phyloP scores from a whole-genome alignment of 2,888 invertebrate species.

The Nycteola revayana region DNA sequence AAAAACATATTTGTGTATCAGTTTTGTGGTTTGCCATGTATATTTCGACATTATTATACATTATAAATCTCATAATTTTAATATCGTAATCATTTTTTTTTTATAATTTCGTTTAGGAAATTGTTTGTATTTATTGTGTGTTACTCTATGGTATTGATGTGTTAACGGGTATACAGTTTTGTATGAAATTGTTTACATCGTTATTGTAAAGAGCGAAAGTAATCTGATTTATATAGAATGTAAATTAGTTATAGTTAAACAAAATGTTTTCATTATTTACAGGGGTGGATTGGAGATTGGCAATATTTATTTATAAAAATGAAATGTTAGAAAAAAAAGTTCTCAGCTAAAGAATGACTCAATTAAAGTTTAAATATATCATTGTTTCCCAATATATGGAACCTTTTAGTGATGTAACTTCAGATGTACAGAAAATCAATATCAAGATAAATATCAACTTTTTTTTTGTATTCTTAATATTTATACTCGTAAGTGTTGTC shows the following conservation, averaged over 20 bases:
- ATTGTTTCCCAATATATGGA: not conserved
- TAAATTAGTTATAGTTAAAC: conserved; percentile 39
- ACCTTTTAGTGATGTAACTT: no score
- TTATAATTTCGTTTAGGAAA: conserved; percentile 38
- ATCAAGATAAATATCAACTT: not conserved
- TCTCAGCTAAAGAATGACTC: conserved; percentile 24
- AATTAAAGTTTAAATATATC: conserved; percentile 1
- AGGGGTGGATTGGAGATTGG: conserved; percentile 34
- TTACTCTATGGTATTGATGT: conserved; percentile 34
- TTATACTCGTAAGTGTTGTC: no score
- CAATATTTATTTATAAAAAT: conserved; percentile 39
- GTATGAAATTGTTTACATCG: conserved; percentile 21
- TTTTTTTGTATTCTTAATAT: not conserved
- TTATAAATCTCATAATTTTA: conserved; percentile 52
- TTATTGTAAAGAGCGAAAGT: conserved; percentile 29
- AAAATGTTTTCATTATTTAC: conserved; percentile 33
- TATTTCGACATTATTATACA: conserved; percentile 22
- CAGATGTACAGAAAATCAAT: not conserved
- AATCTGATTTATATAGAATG: conserved; percentile 37
- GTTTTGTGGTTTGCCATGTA: conserved; percentile 39
- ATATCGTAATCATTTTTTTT: conserved; percentile 34
- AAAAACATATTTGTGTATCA: conserved; percentile 9
- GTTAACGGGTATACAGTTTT: conserved; percentile 26
- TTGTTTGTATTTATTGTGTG: conserved; percentile 47
- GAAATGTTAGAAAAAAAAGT: conserved; percentile 5